phyloP scores from a whole-genome alignment of 2,888 invertebrate species.

The Nycteola revayana region DNA sequence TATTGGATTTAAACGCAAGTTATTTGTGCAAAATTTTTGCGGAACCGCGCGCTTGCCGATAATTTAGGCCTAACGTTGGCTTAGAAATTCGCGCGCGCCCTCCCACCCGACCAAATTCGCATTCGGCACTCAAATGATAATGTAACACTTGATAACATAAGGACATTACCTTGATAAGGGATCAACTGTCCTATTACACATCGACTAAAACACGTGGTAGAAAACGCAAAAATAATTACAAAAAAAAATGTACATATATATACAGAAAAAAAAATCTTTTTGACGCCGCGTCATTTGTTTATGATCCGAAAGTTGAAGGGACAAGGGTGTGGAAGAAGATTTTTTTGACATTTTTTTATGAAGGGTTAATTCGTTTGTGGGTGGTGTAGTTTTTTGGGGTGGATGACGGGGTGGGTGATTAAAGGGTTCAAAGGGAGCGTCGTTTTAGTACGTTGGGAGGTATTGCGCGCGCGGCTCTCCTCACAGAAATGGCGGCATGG shows the following conservation, averaged over 20 bases:
- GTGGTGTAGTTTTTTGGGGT: constrained; percentile 8
- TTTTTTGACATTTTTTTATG: constrained; percentile 6
- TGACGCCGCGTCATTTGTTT: constrained; percentile 7
- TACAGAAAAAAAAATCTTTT: background rate
- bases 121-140: constrained; percentile 39
- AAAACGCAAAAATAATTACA: constrained; percentile 8
- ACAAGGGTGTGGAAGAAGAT: constrained; percentile 4
- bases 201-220: constrained; percentile 21
- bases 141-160: constrained; percentile 39
- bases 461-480: constrained; percentile 55
- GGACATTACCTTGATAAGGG: constrained; percentile 49
- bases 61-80: constrained; percentile 63
- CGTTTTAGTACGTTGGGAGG: constrained; percentile 25
- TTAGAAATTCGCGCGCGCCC: constrained; percentile 38
- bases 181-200: constrained; percentile 23
- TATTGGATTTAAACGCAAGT: constrained; percentile 53
- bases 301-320: constrained; percentile 17
- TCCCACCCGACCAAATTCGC: constrained; percentile 26
- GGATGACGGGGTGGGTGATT: constrained; percentile 14
- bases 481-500: constrained; percentile 54
- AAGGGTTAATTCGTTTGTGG: background rate
- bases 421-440: constrained; percentile 18
- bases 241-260: too few species aligned
- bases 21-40: constrained; percentile 67
- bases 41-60: constrained; percentile 43